Percentiles rank a stretch among this genome's conserved stretches.
Conservation (phyloP, 2,113 vertebrate species). For the Plotosus lineatus region DNA sequence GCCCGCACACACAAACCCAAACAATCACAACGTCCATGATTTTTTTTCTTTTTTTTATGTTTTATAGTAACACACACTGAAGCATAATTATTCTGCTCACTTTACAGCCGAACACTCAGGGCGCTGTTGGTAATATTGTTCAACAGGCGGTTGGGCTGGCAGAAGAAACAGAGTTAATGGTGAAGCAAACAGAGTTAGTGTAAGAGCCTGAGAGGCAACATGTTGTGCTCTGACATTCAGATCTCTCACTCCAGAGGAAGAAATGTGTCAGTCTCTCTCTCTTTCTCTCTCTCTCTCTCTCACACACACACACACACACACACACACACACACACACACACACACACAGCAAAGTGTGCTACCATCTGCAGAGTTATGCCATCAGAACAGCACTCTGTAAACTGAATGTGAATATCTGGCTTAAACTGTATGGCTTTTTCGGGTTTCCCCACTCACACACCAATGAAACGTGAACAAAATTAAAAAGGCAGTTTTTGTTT, state of each 20-base stretch:
- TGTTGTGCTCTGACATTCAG: conserved; percentile 43
- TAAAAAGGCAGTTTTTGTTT: conserved; percentile 49
- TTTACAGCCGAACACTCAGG: conserved; percentile 52
- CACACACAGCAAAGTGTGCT: conserved; percentile 22
- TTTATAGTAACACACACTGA: conserved; percentile 67
- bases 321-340: conserved; percentile 23
- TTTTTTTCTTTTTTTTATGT: too few relatives aligned
- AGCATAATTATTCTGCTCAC: conserved; percentile 57
- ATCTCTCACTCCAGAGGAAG: conserved; percentile 35
- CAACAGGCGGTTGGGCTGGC: conserved; percentile 29
- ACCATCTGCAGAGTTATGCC: conserved; percentile 21
- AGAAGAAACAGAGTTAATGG: conserved; percentile 30
- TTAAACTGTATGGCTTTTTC: conserved; percentile 51
- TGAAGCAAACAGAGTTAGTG: conserved; percentile 37
- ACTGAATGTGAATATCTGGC: conserved; percentile 30
- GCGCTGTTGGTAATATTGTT: conserved; percentile 45
- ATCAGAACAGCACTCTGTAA: conserved; percentile 18
- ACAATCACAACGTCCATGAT: conserved; percentile 59
- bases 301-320: conserved; percentile 28
- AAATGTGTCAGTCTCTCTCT: conserved; percentile 32
- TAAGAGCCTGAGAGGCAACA: conserved; percentile 28
- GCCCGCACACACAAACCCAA: background rate
- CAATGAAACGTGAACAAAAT: conserved; percentile 39
- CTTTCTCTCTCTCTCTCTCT: conserved; percentile 4
- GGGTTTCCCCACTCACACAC: conserved; percentile 6